Evolutionary conservation across 2,797 vertebrate genomes (phyloP).

Genomic region (Malurus leucopterus): DNA sequence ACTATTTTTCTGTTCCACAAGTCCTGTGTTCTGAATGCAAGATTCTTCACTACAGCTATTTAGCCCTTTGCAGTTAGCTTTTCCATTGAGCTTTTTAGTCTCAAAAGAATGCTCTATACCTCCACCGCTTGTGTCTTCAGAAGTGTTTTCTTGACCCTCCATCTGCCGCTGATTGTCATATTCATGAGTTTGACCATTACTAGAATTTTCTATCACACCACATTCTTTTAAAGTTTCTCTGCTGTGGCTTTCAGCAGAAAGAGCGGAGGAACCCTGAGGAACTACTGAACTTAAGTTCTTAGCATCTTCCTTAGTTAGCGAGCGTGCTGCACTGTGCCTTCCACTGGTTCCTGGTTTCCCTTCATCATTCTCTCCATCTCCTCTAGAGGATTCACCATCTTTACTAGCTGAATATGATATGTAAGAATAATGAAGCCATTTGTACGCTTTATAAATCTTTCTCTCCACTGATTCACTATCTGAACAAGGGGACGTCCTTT

Average conservation of each 20-base stretch:
- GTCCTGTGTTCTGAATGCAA: conserved; percentile 40
- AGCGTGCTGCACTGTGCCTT: conserved; percentile 55
- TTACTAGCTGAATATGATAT: conserved; percentile 76
- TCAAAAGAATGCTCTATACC: conserved; percentile 72
- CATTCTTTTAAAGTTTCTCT: conserved; percentile 68
- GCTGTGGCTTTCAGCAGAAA: conserved; percentile 48
- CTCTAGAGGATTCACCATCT: conserved; percentile 71
- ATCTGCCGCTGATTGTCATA: conserved; percentile 42
- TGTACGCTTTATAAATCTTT: conserved; percentile 82
- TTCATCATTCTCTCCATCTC: conserved; percentile 69
- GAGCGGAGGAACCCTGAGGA: conserved; percentile 51
- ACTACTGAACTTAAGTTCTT: neutral
- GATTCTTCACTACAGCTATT: conserved; percentile 69
- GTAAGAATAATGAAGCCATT: conserved; percentile 80
- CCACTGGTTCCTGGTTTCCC: conserved; percentile 74
- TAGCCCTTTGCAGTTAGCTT: conserved; percentile 72
- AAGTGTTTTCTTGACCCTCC: conserved; percentile 64
- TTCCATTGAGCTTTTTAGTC: conserved; percentile 77
- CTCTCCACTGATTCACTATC: conserved; percentile 77
- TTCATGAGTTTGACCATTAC: conserved; percentile 51
- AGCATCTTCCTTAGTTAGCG: conserved; percentile 45
- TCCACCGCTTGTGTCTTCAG: conserved; percentile 59
- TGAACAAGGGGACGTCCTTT: conserved; percentile 68
- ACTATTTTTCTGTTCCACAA: conserved; percentile 52
- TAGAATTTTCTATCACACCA: conserved; percentile 58